Evolutionary conservation across 2,797 vertebrate species (phyloP), one percentile per base, ranked within the genome.

Genomic region (Ptychadena robeensis): DNA sequence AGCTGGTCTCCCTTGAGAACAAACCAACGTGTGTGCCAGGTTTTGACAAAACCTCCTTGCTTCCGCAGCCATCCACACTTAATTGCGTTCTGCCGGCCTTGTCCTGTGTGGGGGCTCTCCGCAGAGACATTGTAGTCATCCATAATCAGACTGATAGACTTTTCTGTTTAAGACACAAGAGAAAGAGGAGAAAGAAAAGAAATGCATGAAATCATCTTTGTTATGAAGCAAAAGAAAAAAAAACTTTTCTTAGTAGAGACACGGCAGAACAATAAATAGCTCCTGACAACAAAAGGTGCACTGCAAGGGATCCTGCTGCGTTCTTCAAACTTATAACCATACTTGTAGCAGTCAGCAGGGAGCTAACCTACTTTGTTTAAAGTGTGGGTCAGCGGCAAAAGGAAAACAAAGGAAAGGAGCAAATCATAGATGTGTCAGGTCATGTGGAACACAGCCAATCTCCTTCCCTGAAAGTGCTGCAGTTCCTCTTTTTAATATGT

Each of bases 11-110:
- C 96, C 82, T 95, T 95, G 87, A 99, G 96, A n/a, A 98, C 98
- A 87, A 99, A 99, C 98, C 98, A 99, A 81, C 97, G 97, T 0
- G 94, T 97, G 89, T 99, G 98, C 98, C 98, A 99, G 12, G 97
- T 98, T 94, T 99, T 99, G 75, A 99, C 97, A 8, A 99, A 99
- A 71, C 97, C 97, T 25, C 98, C 98, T 90, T 99, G 98, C 94
- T 99, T 99, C 88, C 96, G 93, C 87, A 99, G 94, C 97, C 98
- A 99, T 83, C 98, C 98, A 85, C 96, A 94, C 88, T 96, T 96
- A 81, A 95, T 53, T 86, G 95, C 91, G 22, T 81, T 80, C 0
- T 91, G 92, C 85, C 86, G 90, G 27, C 87, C 91, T 53, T 88
- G 91, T 28, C 92, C 80, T 59, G 80, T 91, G 22, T 89, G 92